phyloP scores from a whole-genome alignment of 2,113 vertebrate species.

The Epinephelus fuscoguttatus region DNA sequence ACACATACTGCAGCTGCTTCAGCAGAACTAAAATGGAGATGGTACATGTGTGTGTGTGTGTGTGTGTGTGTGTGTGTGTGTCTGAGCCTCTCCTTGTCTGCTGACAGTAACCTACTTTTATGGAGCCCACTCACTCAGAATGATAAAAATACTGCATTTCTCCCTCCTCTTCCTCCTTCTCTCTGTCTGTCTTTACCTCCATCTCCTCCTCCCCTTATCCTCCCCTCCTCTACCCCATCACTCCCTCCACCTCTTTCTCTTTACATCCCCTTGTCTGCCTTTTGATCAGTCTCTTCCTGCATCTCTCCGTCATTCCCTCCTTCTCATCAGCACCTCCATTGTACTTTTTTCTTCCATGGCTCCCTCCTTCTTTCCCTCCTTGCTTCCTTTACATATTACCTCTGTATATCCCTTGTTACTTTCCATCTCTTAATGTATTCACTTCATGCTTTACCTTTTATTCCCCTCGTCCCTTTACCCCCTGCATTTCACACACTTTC shows the following conservation, averaged over 20 bases:
- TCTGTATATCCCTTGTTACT: neutral
- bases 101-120: constrained; percentile 82
- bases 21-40: constrained; percentile 69
- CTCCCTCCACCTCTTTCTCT: neutral
- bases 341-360: neutral
- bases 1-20: constrained; percentile 62
- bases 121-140: constrained; percentile 73
- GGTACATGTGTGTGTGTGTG: constrained; percentile 25
- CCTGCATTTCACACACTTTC: neutral
- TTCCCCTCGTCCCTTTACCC: neutral
- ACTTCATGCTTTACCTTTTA: neutral
- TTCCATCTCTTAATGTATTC: neutral
- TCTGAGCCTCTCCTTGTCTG: constrained; percentile 52
- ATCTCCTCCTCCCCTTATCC: neutral
- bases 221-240: neutral
- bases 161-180: constrained; percentile 38
- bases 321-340: neutral
- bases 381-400: too few species aligned
- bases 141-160: constrained; percentile 76
- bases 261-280: neutral
- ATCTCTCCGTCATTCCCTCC: neutral
- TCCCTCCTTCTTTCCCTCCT: neutral
- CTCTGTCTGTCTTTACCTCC: constrained; percentile 30
- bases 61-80: constrained; percentile 50
- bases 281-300: neutral